Evolutionary conservation across 2,888 invertebrate genomes (phyloP), one percentile per base, ranked within the genome.

Genomic region (Xiphydria camelus): DNA sequence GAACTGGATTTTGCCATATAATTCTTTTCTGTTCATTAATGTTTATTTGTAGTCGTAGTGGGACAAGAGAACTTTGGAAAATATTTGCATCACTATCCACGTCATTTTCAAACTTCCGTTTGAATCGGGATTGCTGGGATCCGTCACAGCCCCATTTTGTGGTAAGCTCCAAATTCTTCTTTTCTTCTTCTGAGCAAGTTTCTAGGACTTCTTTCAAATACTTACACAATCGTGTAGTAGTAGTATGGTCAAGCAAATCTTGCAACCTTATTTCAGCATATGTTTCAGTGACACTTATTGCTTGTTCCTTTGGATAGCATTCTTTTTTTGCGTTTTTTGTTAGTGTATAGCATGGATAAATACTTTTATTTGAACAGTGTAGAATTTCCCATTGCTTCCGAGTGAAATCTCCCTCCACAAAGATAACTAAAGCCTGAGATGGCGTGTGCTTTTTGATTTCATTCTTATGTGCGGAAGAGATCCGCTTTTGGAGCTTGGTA

Each of bases 111-210:
- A 66, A 60, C 46, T 57, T 60, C 44, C 62, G 59, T 48, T 68
- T 64, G 36, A 45, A 65, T 31, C 61, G 50, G 5, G 49, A 14
- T 41, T 64, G 62, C 20, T 61, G 57, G 1, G 61, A 64, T 3
- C 62, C 63, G 41, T 64, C 64, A 48, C 60, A 63, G 9, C 60
- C 61, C 60, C 59, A 63, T 55, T 62, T 62, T 10, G 36, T 59
- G 18, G 57, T 47, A 21, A 64, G 34, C 29, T 49, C 26, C 36
- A 58, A 37, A 34, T 32, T 35, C 7, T 31, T 10, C 36, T 39
- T 18, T 38, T 56, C 56, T 17, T 49, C 38, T 47, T 44, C 29
- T n/a, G 9, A 17, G 7, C 36, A 17, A 10, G 37, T 41, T 39
- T 29, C 22, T 21, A 44, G 3, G 4, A 44, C 40, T 17, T 44